These are phyloP conservation scores for Bembecia ichneumoniformis DNA, from an alignment of 2,888 invertebrate genomes.

Conservation along the genomic window DNA sequence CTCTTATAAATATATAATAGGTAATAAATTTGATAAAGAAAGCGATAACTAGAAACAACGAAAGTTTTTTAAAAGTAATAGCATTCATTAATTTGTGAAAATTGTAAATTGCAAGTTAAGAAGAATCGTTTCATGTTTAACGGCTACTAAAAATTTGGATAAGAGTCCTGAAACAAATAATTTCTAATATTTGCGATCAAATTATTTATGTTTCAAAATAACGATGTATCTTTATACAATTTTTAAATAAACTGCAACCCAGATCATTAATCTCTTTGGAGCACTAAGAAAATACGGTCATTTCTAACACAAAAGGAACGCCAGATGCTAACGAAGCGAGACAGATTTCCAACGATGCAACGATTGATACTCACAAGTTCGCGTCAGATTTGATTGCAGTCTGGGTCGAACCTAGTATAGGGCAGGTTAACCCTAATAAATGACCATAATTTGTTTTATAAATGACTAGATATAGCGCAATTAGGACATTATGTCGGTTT, in stretches of 20 bases:
- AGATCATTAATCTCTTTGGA: neutral
- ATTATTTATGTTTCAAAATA: too few species aligned
- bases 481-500: neutral
- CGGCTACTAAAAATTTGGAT: too few species aligned
- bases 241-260: neutral
- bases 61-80: too few species aligned
- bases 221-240: too few species aligned
- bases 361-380: neutral
- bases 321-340: neutral
- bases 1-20: too few species aligned
- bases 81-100: too few species aligned
- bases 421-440: neutral
- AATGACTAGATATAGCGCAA: neutral
- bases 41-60: too few species aligned
- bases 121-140: too few species aligned
- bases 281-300: neutral
- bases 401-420: neutral
- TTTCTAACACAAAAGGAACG: neutral
- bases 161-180: too few species aligned
- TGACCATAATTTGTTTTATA: neutral
- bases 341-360: conserved; percentile 1
- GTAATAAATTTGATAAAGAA: too few species aligned
- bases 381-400: neutral
- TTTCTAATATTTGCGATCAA: too few species aligned
- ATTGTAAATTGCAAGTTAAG: too few species aligned